A percentile compares a stretch with the other conserved stretches of the same genome.
These are phyloP conservation scores for Leptinotarsa defecta DNA, from an alignment of 1,140 invertebrate genomes.

Conservation along the genomic window DNA sequence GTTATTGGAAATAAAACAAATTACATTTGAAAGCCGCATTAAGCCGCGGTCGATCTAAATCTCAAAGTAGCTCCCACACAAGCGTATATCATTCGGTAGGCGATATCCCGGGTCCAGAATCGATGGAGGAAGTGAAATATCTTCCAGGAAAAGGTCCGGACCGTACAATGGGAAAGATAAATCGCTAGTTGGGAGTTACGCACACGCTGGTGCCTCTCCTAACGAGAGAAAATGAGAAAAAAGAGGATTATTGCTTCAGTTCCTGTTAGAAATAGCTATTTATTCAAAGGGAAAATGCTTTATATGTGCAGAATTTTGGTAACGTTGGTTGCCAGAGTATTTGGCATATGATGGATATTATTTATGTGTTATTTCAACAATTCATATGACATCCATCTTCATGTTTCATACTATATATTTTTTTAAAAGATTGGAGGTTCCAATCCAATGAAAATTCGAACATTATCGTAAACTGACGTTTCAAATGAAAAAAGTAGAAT, in stretches of 20 bases:
- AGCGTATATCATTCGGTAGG: neutral
- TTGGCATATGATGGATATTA: neutral
- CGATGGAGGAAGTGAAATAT: conserved; percentile 16
- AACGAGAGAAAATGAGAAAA: conserved; percentile 28
- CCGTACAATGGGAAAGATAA: conserved; percentile 12
- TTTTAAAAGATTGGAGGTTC: no score
- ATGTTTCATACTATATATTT: no score
- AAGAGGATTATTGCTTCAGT: conserved; percentile 19
- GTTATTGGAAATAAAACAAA: neutral
- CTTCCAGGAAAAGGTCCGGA: neutral
- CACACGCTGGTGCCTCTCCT: conserved; percentile 21
- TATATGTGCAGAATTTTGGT: conserved; percentile 7
- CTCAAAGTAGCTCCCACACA: neutral
- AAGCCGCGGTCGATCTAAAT: neutral
- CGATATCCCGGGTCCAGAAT: conserved; percentile 7
- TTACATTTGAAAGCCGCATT: neutral
- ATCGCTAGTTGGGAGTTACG: conserved; percentile 17
- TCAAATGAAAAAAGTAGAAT: no score
- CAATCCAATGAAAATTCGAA: no score
- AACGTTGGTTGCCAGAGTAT: neutral
- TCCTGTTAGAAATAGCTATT: conserved; percentile 17
- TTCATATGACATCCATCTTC: no score
- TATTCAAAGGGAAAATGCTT: conserved; percentile 13
- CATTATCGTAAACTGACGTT: no score
- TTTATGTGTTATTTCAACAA: neutral